These are phyloP conservation scores for Siniperca obscura DNA, from an alignment of 2,797 vertebrate genomes.

Conservation along the genomic window DNA sequence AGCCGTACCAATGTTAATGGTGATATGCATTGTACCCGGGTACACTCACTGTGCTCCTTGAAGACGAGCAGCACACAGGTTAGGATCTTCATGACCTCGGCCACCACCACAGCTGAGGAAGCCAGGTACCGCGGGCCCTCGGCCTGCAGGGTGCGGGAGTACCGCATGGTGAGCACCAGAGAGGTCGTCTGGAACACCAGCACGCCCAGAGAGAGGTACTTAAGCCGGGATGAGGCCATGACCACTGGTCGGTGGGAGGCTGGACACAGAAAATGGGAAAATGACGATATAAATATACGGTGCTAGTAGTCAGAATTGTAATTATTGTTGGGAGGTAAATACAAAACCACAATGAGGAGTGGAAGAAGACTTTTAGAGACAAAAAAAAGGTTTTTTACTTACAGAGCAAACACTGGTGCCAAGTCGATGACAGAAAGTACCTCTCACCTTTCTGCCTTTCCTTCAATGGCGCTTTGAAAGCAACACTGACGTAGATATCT, in stretches of 20 bases:
- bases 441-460: constrained; percentile 41
- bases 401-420: not conserved
- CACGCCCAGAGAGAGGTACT: constrained; percentile 96
- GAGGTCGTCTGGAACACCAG: constrained; percentile 98
- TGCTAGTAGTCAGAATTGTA: not conserved
- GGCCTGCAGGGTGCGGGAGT: constrained; percentile 94
- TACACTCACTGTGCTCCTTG: constrained; percentile 90
- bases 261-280: not conserved
- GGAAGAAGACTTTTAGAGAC: not conserved
- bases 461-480: constrained; percentile 9
- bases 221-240: constrained; percentile 90
- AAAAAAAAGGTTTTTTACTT: not conserved
- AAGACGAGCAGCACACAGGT: constrained; percentile 93
- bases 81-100: constrained; percentile 95
- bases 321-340: not conserved
- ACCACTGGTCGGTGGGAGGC: not conserved
- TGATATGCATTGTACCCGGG: not conserved
- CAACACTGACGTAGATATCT: not conserved
- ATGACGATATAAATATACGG: not conserved
- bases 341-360: not conserved
- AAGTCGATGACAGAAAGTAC: not conserved
- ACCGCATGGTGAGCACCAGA: constrained; percentile 98
- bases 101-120: constrained; percentile 96
- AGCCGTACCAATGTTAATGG: too few species aligned
- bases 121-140: constrained; percentile 97